Evolutionary conservation across 2,797 vertebrate genomes (phyloP).

Genomic region (Enoplosus armatus): DNA sequence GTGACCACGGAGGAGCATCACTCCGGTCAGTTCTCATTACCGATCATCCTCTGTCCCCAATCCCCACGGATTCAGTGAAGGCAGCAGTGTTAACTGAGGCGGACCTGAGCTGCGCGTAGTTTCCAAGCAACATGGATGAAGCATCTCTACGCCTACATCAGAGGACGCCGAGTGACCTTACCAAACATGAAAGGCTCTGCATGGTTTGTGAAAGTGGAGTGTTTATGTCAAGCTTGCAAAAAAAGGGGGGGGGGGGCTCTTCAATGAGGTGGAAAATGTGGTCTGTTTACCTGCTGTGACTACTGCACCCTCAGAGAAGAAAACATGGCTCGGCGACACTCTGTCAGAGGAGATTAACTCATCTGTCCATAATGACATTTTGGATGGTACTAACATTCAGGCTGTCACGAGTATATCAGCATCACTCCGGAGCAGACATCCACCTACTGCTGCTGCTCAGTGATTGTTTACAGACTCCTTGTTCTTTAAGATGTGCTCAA

Average conservation of each 20-base stretch:
- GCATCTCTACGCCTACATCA: constrained; percentile 7
- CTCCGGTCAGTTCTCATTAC: neutral
- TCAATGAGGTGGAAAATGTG: constrained; percentile 29
- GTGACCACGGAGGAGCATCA: neutral
- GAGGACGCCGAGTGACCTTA: constrained; percentile 19
- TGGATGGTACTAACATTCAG: constrained; percentile 33
- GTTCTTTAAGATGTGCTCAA: neutral
- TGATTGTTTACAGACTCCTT: neutral
- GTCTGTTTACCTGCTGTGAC: constrained; percentile 42
- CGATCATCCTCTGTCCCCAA: neutral
- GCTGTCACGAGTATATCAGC: constrained; percentile 33
- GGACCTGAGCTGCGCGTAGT: neutral
- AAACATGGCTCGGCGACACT: neutral
- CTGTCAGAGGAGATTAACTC: constrained; percentile 35
- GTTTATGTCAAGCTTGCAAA: constrained; percentile 31
- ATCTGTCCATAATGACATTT: constrained; percentile 30
- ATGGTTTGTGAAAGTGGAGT: constrained; percentile 9
- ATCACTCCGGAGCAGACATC: constrained; percentile 11
- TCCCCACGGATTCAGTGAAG: neutral
- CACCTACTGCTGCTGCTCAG: constrained; percentile 17
- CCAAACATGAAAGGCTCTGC: constrained; percentile 27
- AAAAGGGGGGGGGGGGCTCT: constrained; percentile 12
- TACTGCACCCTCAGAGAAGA: constrained; percentile 10
- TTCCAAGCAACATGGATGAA: constrained; percentile 40
- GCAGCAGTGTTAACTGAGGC: neutral